A percentile compares a stretch with the other conserved stretches of the same genome.
These are phyloP conservation scores for Petrocephalus sullivani DNA, from an alignment of 2,797 vertebrate genomes.

Conservation along the genomic window DNA sequence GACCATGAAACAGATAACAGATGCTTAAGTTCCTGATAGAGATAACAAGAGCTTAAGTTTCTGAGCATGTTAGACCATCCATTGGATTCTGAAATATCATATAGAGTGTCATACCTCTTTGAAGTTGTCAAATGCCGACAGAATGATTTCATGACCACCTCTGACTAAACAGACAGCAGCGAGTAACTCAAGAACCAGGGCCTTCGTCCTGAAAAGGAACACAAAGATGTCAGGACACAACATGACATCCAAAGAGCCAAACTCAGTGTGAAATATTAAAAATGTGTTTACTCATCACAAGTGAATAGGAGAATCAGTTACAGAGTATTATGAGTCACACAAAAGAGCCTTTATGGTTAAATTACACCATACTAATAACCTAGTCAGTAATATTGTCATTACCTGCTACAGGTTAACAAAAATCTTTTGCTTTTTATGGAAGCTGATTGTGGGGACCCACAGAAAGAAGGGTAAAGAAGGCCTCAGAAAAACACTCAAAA, in stretches of 20 bases:
- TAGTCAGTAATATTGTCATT: constrained; percentile 39
- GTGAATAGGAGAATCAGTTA: background rate
- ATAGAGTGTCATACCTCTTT: constrained; percentile 75
- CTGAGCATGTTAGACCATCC: background rate
- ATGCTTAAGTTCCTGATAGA: too few species aligned
- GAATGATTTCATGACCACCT: constrained; percentile 95
- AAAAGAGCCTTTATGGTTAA: background rate
- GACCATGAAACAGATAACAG: too few species aligned
- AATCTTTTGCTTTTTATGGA: constrained; percentile 53
- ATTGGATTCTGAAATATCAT: background rate
- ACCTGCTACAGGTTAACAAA: constrained; percentile 44
- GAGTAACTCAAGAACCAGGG: constrained; percentile 88
- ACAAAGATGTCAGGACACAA: constrained; percentile 9
- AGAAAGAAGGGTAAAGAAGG: constrained; percentile 21
- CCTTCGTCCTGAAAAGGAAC: constrained; percentile 77
- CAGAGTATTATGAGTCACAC: background rate
- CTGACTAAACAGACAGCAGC: constrained; percentile 92
- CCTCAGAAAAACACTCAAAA: constrained; percentile 42
- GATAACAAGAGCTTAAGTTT: background rate
- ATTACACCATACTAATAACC: background rate
- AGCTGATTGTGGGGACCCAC: constrained; percentile 25
- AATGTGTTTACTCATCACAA: background rate
- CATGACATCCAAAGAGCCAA: background rate
- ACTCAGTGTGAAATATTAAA: background rate
- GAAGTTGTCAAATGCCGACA: constrained; percentile 96